Evolutionary conservation across 1,140 invertebrate genomes (phyloP).

Genomic region (Penaeus chinensis): DNA sequence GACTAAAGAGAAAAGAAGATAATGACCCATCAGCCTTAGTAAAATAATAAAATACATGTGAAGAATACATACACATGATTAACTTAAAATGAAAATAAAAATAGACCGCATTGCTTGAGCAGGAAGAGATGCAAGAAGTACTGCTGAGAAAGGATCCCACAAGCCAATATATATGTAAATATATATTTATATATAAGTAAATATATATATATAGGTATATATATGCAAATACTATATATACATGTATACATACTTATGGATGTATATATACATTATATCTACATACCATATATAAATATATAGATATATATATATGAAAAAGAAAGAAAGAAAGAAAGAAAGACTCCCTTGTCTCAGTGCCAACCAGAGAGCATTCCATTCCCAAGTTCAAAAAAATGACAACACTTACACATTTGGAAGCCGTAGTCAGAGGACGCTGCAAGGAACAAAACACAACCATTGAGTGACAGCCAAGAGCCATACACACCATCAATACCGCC

Average conservation of each 20-base stretch:
- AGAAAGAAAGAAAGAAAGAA: constrained; percentile 31
- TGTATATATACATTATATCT: too few species aligned
- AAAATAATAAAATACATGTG: too few species aligned
- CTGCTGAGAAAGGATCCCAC: constrained; percentile 44
- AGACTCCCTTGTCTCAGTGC: constrained; percentile 50
- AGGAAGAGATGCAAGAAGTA: constrained; percentile 51
- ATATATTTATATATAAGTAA: too few species aligned
- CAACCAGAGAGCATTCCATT: constrained; percentile 55
- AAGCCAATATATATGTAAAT: constrained; percentile 28
- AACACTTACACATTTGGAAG: constrained; percentile 64
- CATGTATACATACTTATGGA: too few species aligned
- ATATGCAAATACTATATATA: too few species aligned
- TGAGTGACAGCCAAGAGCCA: constrained; percentile 56
- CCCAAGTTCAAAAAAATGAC: constrained; percentile 59
- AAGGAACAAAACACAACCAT: constrained; percentile 63
- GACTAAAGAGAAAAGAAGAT: too few species aligned
- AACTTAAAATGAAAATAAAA: too few species aligned
- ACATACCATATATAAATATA: constrained; percentile 10
- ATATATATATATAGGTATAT: too few species aligned
- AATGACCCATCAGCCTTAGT: too few species aligned
- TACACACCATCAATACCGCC: constrained; percentile 54
- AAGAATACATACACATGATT: too few species aligned
- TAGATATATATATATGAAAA: background rate
- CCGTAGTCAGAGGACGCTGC: constrained; percentile 64
- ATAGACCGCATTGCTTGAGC: constrained; percentile 43